Base-by-base conservation (phyloP, 2,797 vertebrate species). In the Picus viridis region DNA sequence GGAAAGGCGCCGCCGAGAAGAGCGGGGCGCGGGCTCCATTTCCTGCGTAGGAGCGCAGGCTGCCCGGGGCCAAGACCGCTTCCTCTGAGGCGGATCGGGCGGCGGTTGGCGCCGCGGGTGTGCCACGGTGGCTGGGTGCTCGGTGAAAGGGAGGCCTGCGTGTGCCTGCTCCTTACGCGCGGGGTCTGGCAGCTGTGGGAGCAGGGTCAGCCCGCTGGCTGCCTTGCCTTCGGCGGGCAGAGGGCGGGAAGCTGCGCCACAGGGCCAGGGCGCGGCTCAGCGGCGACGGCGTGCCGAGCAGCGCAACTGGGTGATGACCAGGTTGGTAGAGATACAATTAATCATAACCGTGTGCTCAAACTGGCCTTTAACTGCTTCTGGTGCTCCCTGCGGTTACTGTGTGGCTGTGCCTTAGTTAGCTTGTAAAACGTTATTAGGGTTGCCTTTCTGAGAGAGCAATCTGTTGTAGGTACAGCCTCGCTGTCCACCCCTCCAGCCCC, bases 281-380 rank as follows among this genome's bases (percentile, higher is more conserved):
- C 4, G 19, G 26, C 9, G 7, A 16, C 3, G 3, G 15, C 17
- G 4, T 7, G 49, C 1, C 2, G 10, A 19, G 49, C 57, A 26
- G 54, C 15, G 4, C 26, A 0, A 2, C 43, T 0, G 19, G 27
- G 19, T 2, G 4, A 8, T 3, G 27, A 1, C 18, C 36, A 7
- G 30, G 41, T 15, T 9, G 30, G 41, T 15, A 8, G 26, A 49
- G 26, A 11, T 3, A 4, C 2, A 4, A 14, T 16, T n/a, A 27
- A 19, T 7, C 3, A 1, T 6, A 64, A 18, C 36, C 3, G 2
- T 8, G 13, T 17, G 45, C 24, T 77, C 45, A 32, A 15, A 54
- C 5, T 5, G 29, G 45, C 23, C 19, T 45, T 36, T 20, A 29
- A 6, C 7, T 10, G 23, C 0, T 1, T 4, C 18, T n/a, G 72